A percentile compares a stretch with the other conserved stretches of the same genome.
phyloP scores from a whole-genome alignment of 2,888 invertebrate species.

The Zygaena filipendulae region DNA sequence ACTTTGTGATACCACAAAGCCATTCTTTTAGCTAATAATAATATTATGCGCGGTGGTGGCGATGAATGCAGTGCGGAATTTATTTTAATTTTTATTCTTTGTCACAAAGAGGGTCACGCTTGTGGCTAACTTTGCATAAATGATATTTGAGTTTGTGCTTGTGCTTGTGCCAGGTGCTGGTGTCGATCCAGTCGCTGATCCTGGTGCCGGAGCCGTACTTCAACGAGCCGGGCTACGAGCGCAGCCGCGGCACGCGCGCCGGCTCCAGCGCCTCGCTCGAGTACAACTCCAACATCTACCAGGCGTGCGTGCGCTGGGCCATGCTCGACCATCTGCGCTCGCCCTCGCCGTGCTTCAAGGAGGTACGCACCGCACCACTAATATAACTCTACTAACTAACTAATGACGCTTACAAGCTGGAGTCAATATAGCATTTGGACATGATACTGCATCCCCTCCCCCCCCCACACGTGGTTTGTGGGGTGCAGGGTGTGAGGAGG shows the following conservation, averaged over 20 bases:
- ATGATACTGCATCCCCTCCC: background rate
- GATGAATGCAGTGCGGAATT: no score
- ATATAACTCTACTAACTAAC: background rate
- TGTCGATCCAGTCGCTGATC: constrained; percentile 93
- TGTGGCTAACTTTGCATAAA: no score
- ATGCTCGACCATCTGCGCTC: constrained; percentile 94
- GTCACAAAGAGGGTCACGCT: no score
- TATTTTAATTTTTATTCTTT: no score
- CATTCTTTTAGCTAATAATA: no score
- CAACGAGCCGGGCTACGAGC: constrained; percentile 95
- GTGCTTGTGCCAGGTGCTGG: constrained; percentile 76
- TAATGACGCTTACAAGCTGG: no score
- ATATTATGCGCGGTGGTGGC: no score
- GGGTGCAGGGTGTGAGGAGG: no score
- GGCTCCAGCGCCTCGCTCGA: constrained; percentile 92
- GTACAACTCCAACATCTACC: constrained; percentile 95
- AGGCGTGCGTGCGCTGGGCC: constrained; percentile 95
- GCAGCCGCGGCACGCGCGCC: constrained; percentile 87
- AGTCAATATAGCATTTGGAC: no score
- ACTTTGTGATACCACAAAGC: no score
- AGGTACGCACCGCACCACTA: no score
- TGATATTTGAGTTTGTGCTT: no score
- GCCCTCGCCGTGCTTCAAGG: constrained; percentile 92
- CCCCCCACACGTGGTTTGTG: background rate
- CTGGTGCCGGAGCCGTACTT: constrained; percentile 94